A percentile compares a stretch with the other conserved stretches of the same genome.
These are phyloP conservation scores for Falco peregrinus DNA, from an alignment of 2,797 vertebrate genomes.

Conservation along the genomic window DNA sequence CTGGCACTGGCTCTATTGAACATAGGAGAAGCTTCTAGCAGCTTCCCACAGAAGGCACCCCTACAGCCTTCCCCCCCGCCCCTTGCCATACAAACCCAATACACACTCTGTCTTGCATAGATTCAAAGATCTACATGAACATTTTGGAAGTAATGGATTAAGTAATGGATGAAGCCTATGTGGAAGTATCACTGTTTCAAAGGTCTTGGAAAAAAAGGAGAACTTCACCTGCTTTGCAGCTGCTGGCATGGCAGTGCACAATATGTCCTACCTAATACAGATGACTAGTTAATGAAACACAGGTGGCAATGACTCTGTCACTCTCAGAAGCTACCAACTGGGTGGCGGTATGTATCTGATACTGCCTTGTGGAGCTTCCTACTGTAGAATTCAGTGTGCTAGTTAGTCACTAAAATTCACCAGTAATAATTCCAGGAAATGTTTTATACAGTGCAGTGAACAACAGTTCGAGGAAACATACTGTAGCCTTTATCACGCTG, in stretches of 20 bases:
- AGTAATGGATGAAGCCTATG: fast-evolving
- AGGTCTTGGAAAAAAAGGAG: background rate
- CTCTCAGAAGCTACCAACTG: background rate
- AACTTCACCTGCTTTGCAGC: background rate
- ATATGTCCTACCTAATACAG: background rate
- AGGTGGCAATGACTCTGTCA: background rate
- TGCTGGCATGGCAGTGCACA: background rate
- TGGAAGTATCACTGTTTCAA: background rate
- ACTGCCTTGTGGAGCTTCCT: background rate
- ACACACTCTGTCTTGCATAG: background rate
- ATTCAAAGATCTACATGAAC: background rate
- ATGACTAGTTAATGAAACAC: background rate
- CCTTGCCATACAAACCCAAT: background rate
- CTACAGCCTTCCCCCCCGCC: background rate
- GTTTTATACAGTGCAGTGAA: background rate
- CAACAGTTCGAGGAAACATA: constrained; percentile 6
- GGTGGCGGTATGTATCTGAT: background rate
- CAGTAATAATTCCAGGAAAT: constrained; percentile 6
- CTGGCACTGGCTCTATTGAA: too few relatives aligned
- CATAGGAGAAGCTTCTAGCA: too few relatives aligned
- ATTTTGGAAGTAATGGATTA: background rate
- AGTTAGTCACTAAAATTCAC: background rate
- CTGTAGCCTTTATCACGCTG: background rate
- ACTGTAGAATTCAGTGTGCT: background rate
- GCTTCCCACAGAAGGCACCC: too few relatives aligned